These are phyloP conservation scores for Coluber constrictor DNA, from an alignment of 2,797 vertebrate genomes.

Conservation along the genomic window DNA sequence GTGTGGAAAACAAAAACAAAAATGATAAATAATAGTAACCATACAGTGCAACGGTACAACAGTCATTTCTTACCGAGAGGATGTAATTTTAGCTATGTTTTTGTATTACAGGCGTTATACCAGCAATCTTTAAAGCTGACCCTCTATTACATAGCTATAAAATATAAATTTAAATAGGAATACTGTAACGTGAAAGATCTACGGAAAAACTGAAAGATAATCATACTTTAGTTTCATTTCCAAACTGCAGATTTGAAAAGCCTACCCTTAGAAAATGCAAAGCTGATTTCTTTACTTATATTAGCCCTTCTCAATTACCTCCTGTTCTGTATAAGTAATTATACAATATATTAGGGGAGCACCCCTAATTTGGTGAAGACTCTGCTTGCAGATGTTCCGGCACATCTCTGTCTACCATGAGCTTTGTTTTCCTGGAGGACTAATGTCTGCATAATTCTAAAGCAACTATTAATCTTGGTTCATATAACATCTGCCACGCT, in stretches of 20 bases:
- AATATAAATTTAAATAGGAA: not conserved
- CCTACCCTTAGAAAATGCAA: not conserved
- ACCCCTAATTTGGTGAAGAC: not conserved
- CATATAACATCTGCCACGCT: not conserved
- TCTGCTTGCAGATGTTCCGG: not conserved
- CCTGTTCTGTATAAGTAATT: not conserved
- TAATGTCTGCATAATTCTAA: not conserved
- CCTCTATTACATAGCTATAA: not conserved
- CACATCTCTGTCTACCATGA: not conserved
- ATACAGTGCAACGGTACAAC: not conserved
- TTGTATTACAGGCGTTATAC: not conserved
- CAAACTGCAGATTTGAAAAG: not conserved
- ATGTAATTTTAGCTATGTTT: not conserved
- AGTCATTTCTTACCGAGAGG: not conserved
- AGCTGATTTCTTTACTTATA: not conserved
- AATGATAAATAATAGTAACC: not conserved
- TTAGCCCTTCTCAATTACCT: not conserved
- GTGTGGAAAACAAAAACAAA: constrained; percentile 1
- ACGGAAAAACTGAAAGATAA: not conserved
- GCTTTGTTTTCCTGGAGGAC: not conserved
- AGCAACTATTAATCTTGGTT: not conserved
- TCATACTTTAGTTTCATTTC: not conserved
- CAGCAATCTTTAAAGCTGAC: not conserved
- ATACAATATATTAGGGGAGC: not conserved
- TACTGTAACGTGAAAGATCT: not conserved